Base-by-base conservation (phyloP, 2,888 invertebrate species). In the Protodeltote pygarga region DNA sequence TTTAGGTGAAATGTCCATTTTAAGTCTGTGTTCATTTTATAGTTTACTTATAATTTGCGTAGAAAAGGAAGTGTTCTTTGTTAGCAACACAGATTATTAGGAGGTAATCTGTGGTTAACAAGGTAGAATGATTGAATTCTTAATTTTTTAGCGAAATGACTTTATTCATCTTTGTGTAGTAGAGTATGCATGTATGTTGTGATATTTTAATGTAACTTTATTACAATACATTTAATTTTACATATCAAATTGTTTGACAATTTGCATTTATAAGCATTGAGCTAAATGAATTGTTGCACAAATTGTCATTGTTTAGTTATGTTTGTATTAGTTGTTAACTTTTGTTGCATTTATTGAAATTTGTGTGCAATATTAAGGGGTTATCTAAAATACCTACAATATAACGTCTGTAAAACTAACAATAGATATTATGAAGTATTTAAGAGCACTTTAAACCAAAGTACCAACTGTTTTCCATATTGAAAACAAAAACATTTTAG, bases 281-380 rank as follows among this genome's bases (percentile, higher is more conserved):
- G 48, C 49, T 31, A 52, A 63, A 47, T 34, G n/a, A 39, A 50
- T 77, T 69, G 63, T 68, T 75, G 80, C 79, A 81, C 80, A 79
- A 81, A 75, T 62, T 68, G 66, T 64, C 60, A 72, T 65, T 67
- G 64, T 65, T 67, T 61, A 49, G 62, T 59, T 73, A 40, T 35
- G 47, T 68, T 65, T 60, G 17, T 58, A 67, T 67, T 39, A 52
- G 17, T 50, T 65, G 41, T 63, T 60, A 32, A 65, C 72, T 73
- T 79, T 71, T 76, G 77, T 83, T 84, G 84, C 85, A 83, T 84
- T 84, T 85, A 83, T 68, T 52, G 50, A 65, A 59, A 52, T 40
- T 45, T 58, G 46, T 65, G 40, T 40, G 21, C 28, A 34, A 44
- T 14, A 8, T 29, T 33, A 13, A 13, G 47, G 23, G 48, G 55